Evolutionary conservation across 2,888 invertebrate species (phyloP).

Genomic region (Margaritifera margaritifera): DNA sequence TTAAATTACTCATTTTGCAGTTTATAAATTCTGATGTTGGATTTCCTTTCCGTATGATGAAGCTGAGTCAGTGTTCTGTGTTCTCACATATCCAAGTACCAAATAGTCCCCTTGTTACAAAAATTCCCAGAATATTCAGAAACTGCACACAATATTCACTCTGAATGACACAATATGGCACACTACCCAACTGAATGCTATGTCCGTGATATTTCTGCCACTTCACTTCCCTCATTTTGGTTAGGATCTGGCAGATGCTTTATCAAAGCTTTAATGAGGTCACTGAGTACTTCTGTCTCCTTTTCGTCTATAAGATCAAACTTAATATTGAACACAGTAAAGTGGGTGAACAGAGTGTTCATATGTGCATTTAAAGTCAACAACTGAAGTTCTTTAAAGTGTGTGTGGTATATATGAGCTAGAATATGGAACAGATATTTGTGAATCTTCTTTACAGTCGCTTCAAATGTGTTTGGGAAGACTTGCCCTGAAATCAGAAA

Average conservation of each 20-base stretch:
- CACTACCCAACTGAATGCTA: slow-evolving; percentile 15
- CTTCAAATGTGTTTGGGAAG: slow-evolving; percentile 95
- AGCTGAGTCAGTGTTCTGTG: too few relatives aligned
- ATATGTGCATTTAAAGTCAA: slow-evolving; percentile 96
- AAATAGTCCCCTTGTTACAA: too few relatives aligned
- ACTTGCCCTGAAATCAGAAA: slow-evolving; percentile 80
- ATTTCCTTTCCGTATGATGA: too few relatives aligned
- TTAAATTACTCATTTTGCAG: too few relatives aligned
- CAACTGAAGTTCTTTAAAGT: slow-evolving; percentile 95
- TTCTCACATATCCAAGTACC: too few relatives aligned
- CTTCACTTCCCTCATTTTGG: slow-evolving; percentile 53
- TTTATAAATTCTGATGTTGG: too few relatives aligned
- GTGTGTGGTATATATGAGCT: slow-evolving; percentile 98
- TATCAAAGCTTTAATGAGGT: slow-evolving; percentile 76
- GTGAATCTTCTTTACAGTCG: slow-evolving; percentile 95
- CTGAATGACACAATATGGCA: too few relatives aligned
- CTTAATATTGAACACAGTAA: slow-evolving; percentile 88
- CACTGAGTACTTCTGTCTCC: slow-evolving; percentile 95
- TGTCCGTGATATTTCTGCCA: slow-evolving; percentile 34
- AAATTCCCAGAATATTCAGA: too few relatives aligned
- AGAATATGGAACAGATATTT: slow-evolving; percentile 97
- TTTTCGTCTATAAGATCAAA: slow-evolving; percentile 95
- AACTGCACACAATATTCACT: too few relatives aligned
- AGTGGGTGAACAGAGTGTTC: slow-evolving; percentile 97
- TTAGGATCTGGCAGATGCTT: slow-evolving; percentile 60